Base-by-base conservation (phyloP, 2,888 invertebrate species). In the Troides oblongomaculatus region DNA sequence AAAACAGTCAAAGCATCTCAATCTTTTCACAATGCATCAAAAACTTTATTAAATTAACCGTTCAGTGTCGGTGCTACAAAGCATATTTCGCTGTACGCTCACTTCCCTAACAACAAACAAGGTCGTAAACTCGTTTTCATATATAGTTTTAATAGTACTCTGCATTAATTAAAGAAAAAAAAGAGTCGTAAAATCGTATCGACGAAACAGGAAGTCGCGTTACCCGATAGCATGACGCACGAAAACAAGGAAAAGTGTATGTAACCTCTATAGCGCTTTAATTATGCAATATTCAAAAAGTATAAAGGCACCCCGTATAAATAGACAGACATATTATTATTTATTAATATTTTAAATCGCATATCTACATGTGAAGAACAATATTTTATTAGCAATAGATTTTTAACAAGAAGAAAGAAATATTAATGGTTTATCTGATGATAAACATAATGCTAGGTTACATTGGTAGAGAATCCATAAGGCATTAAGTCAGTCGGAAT, bases 121-220 rank as follows among this genome's bases (percentile, higher is more conserved):
- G 65, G 61, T 25, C 59, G 36, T 46, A 63, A 63, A 62, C 57
- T 21, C 10, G 60, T 60, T 39, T 8, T 39, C 36, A 39, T 60
- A 14, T 18, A 30, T 59, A 59, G 57, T 21, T 57, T 57, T 14
- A 59, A 60, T 60, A 18, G 30, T 39, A 60, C 6, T 39, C 39
- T 12, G 46, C 25, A 58, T 62, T 68, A 68, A 68, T 63, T 68
- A 63, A 68, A 62, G 14, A 21, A 59, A 36, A 59, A 60, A 30
- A 46, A 17, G 18, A 17, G 18, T 68, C 25, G 39, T 39, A 39
- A 53, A 53, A n/a, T 53, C 53, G 53, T 21, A 57, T 57, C 57
- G 57, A 64, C 25, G 64, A 64, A 25, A 64, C 39, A 60, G 68
- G 68, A 69, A 61, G 64, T 61, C 39, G 53, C 3, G 53, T 64